A percentile compares a stretch with the other conserved stretches of the same genome.
Evolutionary conservation across 1,140 invertebrate genomes (phyloP).

Genomic region (Glossosoma conforme): DNA sequence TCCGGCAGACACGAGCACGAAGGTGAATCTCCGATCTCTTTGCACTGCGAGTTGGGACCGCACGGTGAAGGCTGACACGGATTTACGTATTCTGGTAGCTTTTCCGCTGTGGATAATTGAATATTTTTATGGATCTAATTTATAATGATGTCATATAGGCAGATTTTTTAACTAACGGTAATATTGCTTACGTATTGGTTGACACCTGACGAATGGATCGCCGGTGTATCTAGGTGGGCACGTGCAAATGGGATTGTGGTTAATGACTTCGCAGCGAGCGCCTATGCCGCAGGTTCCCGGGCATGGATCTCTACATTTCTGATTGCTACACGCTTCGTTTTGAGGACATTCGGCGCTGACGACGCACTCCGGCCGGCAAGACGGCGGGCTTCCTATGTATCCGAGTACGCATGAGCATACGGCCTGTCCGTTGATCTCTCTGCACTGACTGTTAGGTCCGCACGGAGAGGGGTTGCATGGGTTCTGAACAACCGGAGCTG

Average conservation of each 20-base stretch:
- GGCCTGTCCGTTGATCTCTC: constrained; percentile 51
- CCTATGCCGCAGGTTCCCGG: constrained; percentile 60
- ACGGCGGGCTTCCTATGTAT: constrained; percentile 58
- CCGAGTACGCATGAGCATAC: constrained; percentile 58
- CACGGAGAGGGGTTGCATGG: constrained; percentile 58
- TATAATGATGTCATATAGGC: not conserved
- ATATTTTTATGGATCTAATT: constrained; percentile 1
- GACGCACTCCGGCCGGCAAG: constrained; percentile 60
- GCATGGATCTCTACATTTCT: constrained; percentile 60
- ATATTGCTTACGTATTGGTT: constrained; percentile 39
- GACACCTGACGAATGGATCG: constrained; percentile 57
- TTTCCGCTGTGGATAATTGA: constrained; percentile 48
- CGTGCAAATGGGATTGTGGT: constrained; percentile 58
- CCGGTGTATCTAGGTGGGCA: constrained; percentile 55
- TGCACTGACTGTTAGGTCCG: constrained; percentile 59
- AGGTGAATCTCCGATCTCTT: constrained; percentile 52
- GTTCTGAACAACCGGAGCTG: constrained; percentile 35
- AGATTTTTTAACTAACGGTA: not conserved
- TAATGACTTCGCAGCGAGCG: constrained; percentile 56
- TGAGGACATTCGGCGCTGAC: constrained; percentile 59
- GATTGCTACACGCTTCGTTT: constrained; percentile 56
- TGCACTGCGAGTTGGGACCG: constrained; percentile 70
- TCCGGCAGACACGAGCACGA: constrained; percentile 62
- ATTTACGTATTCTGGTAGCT: constrained; percentile 48
- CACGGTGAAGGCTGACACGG: constrained; percentile 67